Evolutionary conservation across 2,113 vertebrate genomes (phyloP).

Genomic region (Brienomyrus longianalis): DNA sequence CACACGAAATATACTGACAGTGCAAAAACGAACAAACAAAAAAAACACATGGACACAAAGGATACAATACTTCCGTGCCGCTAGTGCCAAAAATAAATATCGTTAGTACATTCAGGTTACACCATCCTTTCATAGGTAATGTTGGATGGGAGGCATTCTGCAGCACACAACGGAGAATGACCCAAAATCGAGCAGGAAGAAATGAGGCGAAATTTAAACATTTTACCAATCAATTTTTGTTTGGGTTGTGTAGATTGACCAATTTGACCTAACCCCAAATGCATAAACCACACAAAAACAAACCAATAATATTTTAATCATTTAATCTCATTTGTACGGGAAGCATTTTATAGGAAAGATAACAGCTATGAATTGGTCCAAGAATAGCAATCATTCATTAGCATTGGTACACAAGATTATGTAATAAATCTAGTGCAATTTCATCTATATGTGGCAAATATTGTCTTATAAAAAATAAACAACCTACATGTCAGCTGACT

Average conservation of each 20-base stretch:
- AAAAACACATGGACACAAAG: background rate
- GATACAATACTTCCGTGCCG: background rate
- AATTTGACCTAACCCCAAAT: background rate
- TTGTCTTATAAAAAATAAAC: slow-evolving; percentile 36
- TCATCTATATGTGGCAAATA: slow-evolving; percentile 19
- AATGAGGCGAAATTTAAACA: background rate
- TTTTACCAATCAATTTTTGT: background rate
- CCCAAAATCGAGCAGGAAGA: background rate
- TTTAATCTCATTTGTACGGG: slow-evolving; percentile 2
- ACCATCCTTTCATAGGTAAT: background rate
- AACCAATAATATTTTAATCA: background rate
- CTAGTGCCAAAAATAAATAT: background rate
- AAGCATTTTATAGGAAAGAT: background rate
- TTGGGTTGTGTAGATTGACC: background rate
- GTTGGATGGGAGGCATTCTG: background rate
- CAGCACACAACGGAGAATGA: background rate
- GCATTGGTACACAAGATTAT: background rate
- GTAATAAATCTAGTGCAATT: slow-evolving; percentile 7
- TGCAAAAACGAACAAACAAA: background rate
- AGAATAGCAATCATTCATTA: background rate
- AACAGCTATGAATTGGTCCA: slow-evolving; percentile 10
- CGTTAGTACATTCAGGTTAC: background rate
- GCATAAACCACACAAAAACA: slow-evolving; percentile 1
- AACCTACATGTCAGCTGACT: slow-evolving; percentile 23
- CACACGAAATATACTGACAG: slow-evolving; percentile 22